Percentiles rank a stretch among this genome's conserved stretches.
phyloP scores from a whole-genome alignment of 2,113 vertebrate species.

The Ivindomyrus marchei region DNA sequence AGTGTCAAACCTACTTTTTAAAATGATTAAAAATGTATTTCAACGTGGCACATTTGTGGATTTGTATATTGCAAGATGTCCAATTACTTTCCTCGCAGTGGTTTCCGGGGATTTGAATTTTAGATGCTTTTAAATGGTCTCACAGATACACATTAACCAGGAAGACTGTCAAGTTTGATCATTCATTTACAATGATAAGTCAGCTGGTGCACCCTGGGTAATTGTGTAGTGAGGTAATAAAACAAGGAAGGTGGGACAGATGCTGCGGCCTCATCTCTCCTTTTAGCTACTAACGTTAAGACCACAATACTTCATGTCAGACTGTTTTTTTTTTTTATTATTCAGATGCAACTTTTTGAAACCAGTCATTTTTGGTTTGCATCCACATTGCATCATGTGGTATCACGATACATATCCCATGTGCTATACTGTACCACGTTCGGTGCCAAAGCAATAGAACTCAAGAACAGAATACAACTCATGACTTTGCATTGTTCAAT shows the following conservation, averaged over 20 bases:
- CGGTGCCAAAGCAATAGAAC: not conserved
- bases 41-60: not conserved
- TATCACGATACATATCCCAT: not conserved
- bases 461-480: not conserved
- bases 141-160: not conserved
- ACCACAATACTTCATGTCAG: not conserved
- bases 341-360: not conserved
- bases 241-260: not conserved
- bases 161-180: constrained; percentile 4
- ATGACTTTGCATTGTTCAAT: not conserved
- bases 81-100: not conserved
- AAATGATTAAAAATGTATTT: constrained; percentile 6
- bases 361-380: not conserved
- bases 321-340: not conserved
- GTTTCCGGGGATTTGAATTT: not conserved
- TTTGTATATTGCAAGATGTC: not conserved
- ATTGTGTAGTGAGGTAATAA: constrained; percentile 6
- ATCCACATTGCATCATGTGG: not conserved
- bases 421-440: not conserved
- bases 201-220: not conserved
- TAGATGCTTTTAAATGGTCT: not conserved
- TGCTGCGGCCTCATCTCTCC: not conserved
- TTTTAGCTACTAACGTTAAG: not conserved
- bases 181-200: constrained; percentile 6
- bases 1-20: not conserved